phyloP scores from a whole-genome alignment of 2,888 invertebrate species.

The Agrenia bidenticulata region DNA sequence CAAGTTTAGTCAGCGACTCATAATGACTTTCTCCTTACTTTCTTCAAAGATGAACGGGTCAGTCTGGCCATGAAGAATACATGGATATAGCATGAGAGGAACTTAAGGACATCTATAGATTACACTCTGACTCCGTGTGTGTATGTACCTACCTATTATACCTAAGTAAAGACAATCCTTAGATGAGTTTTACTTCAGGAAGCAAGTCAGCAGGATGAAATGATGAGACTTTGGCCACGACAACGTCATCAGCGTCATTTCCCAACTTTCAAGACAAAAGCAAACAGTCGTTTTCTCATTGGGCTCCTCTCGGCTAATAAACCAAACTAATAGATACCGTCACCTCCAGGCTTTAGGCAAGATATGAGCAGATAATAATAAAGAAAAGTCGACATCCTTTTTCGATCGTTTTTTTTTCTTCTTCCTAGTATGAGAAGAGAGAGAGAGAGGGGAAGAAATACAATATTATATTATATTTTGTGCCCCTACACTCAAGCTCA shows the following conservation, averaged over 20 bases:
- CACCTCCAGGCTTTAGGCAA: conserved; percentile 44
- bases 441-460: conserved; percentile 23
- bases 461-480: background rate
- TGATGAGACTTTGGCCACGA: conserved; percentile 27
- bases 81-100: too few species aligned
- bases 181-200: too few species aligned
- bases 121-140: too few species aligned
- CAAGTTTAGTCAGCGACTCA: conserved; percentile 26
- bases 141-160: too few species aligned
- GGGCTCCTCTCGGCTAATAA: conserved; percentile 43
- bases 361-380: conserved; percentile 49
- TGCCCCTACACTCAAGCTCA: conserved; percentile 8
- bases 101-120: too few species aligned
- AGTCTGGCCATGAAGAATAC: background rate
- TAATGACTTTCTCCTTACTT: conserved; percentile 26
- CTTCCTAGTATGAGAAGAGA: conserved; percentile 1
- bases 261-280: conserved; percentile 41
- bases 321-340: conserved; percentile 50
- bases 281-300: conserved; percentile 25
- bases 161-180: too few species aligned
- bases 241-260: conserved; percentile 40
- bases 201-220: conserved; percentile 11
- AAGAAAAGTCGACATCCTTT: conserved; percentile 46
- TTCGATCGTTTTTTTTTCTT: conserved; percentile 32
- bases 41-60: conserved; percentile 9